Conservation (phyloP, 2,888 invertebrate species). For the Mellilla xanthometata region DNA sequence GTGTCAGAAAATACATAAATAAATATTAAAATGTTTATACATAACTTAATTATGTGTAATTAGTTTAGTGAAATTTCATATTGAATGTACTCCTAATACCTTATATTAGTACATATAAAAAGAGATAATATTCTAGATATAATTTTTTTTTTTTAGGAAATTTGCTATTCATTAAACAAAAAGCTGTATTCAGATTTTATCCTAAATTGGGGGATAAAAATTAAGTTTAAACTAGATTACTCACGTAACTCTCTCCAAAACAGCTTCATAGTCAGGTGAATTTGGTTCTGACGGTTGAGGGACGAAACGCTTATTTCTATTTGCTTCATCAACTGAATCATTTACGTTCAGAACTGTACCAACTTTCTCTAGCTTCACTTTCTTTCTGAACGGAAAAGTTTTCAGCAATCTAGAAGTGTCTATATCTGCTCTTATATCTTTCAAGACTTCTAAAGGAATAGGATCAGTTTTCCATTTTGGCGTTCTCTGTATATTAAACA, state of each 20-base stretch:
- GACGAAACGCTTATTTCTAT: slow-evolving; percentile 45
- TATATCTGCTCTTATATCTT: slow-evolving; percentile 61
- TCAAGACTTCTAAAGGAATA: slow-evolving; percentile 48
- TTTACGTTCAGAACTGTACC: slow-evolving; percentile 59
- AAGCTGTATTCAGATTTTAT: too few relatives aligned
- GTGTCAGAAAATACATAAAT: too few relatives aligned
- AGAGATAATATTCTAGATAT: too few relatives aligned
- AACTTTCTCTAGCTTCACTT: slow-evolving; percentile 59
- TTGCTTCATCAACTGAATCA: slow-evolving; percentile 29
- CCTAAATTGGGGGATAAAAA: too few relatives aligned
- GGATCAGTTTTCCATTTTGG: slow-evolving; percentile 61
- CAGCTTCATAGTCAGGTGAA: slow-evolving; percentile 43
- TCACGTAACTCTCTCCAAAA: slow-evolving; percentile 61
- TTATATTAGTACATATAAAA: too few relatives aligned
- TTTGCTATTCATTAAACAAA: too few relatives aligned
- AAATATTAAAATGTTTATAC: too few relatives aligned
- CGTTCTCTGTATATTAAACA: slow-evolving; percentile 20
- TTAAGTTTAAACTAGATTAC: too few relatives aligned
- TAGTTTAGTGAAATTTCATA: too few relatives aligned
- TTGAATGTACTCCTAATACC: too few relatives aligned
- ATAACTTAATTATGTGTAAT: too few relatives aligned
- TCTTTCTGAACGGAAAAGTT: slow-evolving; percentile 54
- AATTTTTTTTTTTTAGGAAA: too few relatives aligned
- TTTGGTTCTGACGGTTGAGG: background rate
- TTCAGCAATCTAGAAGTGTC: slow-evolving; percentile 49